Percentiles rank a stretch among this genome's conserved stretches.
phyloP scores from a whole-genome alignment of 1,140 invertebrate species.

The Cryptotermes secundus region DNA sequence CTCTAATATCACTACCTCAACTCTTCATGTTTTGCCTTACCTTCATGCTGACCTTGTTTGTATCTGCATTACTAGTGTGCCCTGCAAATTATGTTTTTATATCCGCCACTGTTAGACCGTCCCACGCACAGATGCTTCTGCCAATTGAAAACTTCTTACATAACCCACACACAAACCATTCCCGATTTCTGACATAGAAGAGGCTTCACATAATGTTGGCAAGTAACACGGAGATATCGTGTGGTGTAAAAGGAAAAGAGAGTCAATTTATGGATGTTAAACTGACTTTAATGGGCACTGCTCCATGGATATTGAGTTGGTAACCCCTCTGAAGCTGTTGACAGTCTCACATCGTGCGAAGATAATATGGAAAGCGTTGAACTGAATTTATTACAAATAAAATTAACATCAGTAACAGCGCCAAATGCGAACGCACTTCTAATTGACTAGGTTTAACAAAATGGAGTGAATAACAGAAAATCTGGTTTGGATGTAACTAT shows the following conservation, averaged over 20 bases:
- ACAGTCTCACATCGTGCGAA: not conserved
- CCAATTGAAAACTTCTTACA: conserved; percentile 2
- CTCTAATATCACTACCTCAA: too few relatives aligned
- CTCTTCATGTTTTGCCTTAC: too few relatives aligned
- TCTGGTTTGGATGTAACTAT: not conserved
- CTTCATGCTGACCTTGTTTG: too few relatives aligned
- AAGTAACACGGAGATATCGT: not conserved
- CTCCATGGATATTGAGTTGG: not conserved
- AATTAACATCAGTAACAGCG: not conserved
- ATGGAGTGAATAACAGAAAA: not conserved
- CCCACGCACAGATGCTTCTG: not conserved
- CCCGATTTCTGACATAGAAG: not conserved
- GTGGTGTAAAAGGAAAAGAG: not conserved
- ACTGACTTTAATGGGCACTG: not conserved
- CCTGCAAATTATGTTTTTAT: too few relatives aligned
- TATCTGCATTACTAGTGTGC: too few relatives aligned
- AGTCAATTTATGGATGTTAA: not conserved
- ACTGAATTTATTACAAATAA: not conserved
- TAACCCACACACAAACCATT: conserved; percentile 9
- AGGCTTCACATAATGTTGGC: not conserved
- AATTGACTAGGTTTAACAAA: not conserved
- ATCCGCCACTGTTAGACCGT: not conserved
- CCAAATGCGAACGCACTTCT: not conserved
- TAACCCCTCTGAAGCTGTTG: not conserved
- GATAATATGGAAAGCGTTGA: not conserved